Evolutionary conservation across 2,888 invertebrate species (phyloP).

Genomic region (Acrobasis consociella): DNA sequence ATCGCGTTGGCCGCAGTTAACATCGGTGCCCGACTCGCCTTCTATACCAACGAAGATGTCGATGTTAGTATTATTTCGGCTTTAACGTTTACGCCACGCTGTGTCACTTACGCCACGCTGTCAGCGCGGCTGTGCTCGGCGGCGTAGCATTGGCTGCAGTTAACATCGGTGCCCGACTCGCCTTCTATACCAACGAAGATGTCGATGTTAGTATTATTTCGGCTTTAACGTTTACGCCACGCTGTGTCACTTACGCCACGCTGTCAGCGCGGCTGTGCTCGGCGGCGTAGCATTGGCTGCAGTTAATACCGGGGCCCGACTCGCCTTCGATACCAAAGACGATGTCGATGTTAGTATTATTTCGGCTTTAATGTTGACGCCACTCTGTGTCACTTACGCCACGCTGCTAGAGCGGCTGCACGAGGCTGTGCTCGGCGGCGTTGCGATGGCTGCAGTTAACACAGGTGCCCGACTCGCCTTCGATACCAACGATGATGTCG

Average conservation of each 20-base stretch:
- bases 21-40: conserved; percentile 65
- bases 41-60: conserved; percentile 38
- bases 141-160: conserved; percentile 87
- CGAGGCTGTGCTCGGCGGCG: conserved; percentile 88
- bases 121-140: conserved; percentile 90
- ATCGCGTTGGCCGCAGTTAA: conserved; percentile 87
- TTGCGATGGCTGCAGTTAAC: conserved; percentile 87
- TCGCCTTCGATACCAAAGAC: conserved; percentile 43
- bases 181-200: conserved; percentile 41
- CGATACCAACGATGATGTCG: conserved; percentile 37
- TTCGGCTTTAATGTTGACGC: too few species aligned
- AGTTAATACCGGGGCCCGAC: conserved; percentile 82
- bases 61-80: conserved; percentile 43
- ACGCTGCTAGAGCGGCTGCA: conserved; percentile 94
- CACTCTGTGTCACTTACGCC: conserved; percentile 87
- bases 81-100: too few species aligned
- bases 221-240: too few species aligned
- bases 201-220: conserved; percentile 44
- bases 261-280: conserved; percentile 90
- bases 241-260: conserved; percentile 89
- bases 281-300: conserved; percentile 88
- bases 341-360: conserved; percentile 47
- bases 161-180: conserved; percentile 80
- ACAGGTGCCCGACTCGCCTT: conserved; percentile 65
- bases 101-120: conserved; percentile 91